Conservation (phyloP, 1,140 invertebrate species). For the Diuraphis noxia region DNA sequence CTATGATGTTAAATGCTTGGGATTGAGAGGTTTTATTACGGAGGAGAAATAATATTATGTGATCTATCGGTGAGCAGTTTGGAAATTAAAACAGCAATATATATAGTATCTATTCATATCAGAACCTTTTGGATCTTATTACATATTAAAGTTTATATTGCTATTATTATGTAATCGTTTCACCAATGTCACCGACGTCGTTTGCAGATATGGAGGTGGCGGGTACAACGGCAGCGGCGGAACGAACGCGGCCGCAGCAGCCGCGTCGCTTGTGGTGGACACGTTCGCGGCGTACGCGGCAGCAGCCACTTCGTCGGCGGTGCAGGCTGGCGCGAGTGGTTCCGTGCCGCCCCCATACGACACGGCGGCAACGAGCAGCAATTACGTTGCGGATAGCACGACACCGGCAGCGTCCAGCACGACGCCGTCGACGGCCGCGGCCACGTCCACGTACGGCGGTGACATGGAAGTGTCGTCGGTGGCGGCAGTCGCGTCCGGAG, state of each 20-base stretch:
- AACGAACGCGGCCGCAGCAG: conserved; percentile 18
- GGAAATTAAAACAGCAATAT: not conserved
- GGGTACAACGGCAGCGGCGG: not conserved
- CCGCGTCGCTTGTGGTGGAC: conserved; percentile 35
- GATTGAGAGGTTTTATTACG: not conserved
- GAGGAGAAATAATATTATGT: not conserved
- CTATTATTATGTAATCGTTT: not conserved
- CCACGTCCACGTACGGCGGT: conserved; percentile 42
- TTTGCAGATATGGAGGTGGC: not conserved
- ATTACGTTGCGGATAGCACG: conserved; percentile 43
- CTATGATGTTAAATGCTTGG: not conserved
- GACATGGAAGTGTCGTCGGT: conserved; percentile 47
- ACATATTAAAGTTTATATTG: not conserved
- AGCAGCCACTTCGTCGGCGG: conserved; percentile 26
- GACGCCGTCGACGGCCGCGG: not conserved
- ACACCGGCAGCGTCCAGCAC: conserved; percentile 43
- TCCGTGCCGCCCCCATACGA: conserved; percentile 29
- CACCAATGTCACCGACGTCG: not conserved
- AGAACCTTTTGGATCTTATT: not conserved
- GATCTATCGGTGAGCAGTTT: not conserved
- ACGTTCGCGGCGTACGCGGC: conserved; percentile 45
- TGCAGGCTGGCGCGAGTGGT: not conserved
- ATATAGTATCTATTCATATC: not conserved
- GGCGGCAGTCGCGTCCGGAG: conserved; percentile 3
- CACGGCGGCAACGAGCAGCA: conserved; percentile 17